Conservation (phyloP, 2,888 invertebrate genomes). For the Willowsia nigromaculata region DNA sequence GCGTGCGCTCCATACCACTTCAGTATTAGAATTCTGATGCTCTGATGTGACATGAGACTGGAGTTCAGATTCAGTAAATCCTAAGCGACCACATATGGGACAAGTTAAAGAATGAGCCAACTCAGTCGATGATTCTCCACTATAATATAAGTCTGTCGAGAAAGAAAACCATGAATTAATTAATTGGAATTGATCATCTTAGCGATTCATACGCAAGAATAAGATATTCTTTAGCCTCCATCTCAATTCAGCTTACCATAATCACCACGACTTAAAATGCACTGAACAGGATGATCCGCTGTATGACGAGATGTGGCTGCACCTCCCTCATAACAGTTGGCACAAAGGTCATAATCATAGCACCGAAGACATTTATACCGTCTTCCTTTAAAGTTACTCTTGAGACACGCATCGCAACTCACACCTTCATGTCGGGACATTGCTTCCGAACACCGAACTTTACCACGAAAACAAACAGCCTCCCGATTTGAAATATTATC, state of each 20-base stretch:
- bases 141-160: conserved; percentile 92
- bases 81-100: conserved; percentile 98
- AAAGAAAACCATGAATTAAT: neutral
- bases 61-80: conserved; percentile 94
- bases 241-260: conserved; percentile 85
- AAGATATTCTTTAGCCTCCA: neutral
- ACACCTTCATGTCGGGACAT: conserved; percentile 99
- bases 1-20: conserved; percentile 85
- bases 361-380: conserved; percentile 99
- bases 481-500: neutral
- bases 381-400: conserved; percentile 97
- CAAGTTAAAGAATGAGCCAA: conserved; percentile 98
- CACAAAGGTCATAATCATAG: conserved; percentile 99
- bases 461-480: conserved; percentile 4
- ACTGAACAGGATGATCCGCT: conserved; percentile 99
- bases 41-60: conserved; percentile 95
- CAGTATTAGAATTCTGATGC: conserved; percentile 93
- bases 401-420: conserved; percentile 99
- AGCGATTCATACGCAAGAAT: neutral
- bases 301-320: conserved; percentile 95
- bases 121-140: conserved; percentile 93
- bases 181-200: neutral
- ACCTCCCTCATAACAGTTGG: conserved; percentile 95
- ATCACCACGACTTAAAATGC: conserved; percentile 97
- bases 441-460: conserved; percentile 80